Conservation (phyloP, 2,888 invertebrate species). For the Scaptomyza tumidula region DNA sequence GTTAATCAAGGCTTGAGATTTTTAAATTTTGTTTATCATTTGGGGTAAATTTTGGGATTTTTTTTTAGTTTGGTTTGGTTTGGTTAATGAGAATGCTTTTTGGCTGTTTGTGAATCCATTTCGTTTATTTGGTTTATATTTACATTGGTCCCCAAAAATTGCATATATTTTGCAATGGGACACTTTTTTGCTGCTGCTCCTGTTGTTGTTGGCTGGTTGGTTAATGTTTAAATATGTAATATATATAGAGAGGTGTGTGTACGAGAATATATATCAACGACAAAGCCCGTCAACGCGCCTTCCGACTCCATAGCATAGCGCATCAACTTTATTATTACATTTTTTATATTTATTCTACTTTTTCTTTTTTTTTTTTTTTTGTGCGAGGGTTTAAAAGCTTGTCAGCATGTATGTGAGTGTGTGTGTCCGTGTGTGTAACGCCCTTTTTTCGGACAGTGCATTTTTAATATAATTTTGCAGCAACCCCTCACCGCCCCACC, state of each 20-base stretch:
- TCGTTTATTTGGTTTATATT: constrained; percentile 70
- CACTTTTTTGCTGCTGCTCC: constrained; percentile 42
- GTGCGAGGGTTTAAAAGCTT: constrained; percentile 52
- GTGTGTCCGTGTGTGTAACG: constrained; percentile 63
- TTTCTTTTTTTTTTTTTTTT: constrained; percentile 27
- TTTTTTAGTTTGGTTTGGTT: constrained; percentile 13
- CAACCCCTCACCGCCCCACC: constrained; percentile 9
- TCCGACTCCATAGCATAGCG: constrained; percentile 52
- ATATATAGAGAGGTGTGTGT: constrained; percentile 48
- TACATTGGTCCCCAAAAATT: constrained; percentile 48
- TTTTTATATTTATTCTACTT: constrained; percentile 40
- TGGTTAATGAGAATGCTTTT: constrained; percentile 45
- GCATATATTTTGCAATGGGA: constrained; percentile 73
- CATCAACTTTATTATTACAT: constrained; percentile 80
- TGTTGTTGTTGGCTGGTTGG: constrained; percentile 30
- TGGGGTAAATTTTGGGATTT: constrained; percentile 41
- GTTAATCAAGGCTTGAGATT: constrained; percentile 76
- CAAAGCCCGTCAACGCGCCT: constrained; percentile 12
- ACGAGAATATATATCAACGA: constrained; percentile 56
- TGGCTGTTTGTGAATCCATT: constrained; percentile 55
- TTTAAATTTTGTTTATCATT: constrained; percentile 75
- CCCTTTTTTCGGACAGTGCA: constrained; percentile 84
- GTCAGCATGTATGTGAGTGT: constrained; percentile 38
- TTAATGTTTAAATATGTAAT: constrained; percentile 72
- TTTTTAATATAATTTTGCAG: constrained; percentile 81